A percentile compares a stretch with the other conserved stretches of the same genome.
These are phyloP conservation scores for Drosophila anomalata DNA, from an alignment of 2,888 invertebrate genomes.

Conservation along the genomic window DNA sequence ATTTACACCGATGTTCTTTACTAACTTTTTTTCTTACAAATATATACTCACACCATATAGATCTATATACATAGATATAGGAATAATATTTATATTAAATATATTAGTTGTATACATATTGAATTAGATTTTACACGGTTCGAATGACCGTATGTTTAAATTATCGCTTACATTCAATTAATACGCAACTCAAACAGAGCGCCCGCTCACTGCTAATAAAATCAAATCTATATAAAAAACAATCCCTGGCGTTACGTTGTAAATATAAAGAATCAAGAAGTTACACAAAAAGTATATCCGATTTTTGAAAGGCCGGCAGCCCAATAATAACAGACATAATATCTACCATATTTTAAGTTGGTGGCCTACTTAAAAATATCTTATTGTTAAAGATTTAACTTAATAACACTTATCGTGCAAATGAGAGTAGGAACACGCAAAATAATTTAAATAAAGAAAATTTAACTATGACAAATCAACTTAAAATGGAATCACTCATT, in stretches of 20 bases:
- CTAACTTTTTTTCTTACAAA: conserved; percentile 65
- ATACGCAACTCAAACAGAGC: conserved; percentile 63
- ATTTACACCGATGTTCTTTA: conserved; percentile 71
- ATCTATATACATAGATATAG: conserved; percentile 57
- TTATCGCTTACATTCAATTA: conserved; percentile 75
- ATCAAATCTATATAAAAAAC: conserved; percentile 38
- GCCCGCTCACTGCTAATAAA: conserved; percentile 41
- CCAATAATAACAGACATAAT: conserved; percentile 48
- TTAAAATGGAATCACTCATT: conserved; percentile 15
- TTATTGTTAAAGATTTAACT: conserved; percentile 71
- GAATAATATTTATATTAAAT: conserved; percentile 53
- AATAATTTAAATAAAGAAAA: conserved; percentile 60
- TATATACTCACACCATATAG: conserved; percentile 56
- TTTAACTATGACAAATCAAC: conserved; percentile 56
- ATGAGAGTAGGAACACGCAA: conserved; percentile 59
- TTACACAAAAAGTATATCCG: conserved; percentile 56
- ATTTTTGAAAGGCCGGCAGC: conserved; percentile 58
- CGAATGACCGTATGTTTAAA: conserved; percentile 56
- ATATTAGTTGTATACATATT: conserved; percentile 72
- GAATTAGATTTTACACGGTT: conserved; percentile 73
- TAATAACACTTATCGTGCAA: conserved; percentile 64
- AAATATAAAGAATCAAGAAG: conserved; percentile 55
- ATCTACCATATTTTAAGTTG: conserved; percentile 20
- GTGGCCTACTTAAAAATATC: conserved; percentile 62
- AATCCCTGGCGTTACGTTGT: conserved; percentile 36